Conservation (phyloP, 2,888 invertebrate genomes). For the Rhyacophila evoluta region DNA sequence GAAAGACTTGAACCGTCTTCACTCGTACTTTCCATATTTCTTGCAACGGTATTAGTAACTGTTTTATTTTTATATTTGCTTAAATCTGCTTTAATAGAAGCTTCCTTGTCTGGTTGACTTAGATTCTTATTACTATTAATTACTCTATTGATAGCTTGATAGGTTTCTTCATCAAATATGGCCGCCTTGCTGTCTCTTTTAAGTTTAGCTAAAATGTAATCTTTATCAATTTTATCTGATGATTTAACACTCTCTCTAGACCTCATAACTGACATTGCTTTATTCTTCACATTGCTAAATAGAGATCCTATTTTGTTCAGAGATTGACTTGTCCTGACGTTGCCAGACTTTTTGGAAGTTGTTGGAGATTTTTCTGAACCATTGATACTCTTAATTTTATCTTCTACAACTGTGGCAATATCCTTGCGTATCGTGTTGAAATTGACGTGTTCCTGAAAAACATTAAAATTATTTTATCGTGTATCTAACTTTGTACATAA, state of each 20-base stretch:
- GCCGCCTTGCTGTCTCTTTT: background rate
- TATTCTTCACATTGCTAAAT: slow-evolving; percentile 69
- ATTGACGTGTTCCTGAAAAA: slow-evolving; percentile 66
- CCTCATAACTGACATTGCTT: slow-evolving; percentile 68
- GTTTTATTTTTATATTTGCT: background rate
- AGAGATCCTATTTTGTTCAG: slow-evolving; percentile 61
- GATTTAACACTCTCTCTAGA: slow-evolving; percentile 55
- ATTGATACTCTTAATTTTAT: slow-evolving; percentile 56
- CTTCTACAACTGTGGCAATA: slow-evolving; percentile 65
- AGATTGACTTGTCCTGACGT: slow-evolving; percentile 57
- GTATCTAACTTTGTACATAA: no score
- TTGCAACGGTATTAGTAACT: no score
- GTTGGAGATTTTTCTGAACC: slow-evolving; percentile 41
- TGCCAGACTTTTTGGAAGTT: slow-evolving; percentile 54
- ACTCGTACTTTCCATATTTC: background rate
- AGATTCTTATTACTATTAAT: background rate
- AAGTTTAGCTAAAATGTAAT: background rate
- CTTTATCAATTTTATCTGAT: background rate
- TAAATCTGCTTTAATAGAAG: background rate
- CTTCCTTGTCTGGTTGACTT: background rate
- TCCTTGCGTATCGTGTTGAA: slow-evolving; percentile 66
- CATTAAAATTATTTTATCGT: no score
- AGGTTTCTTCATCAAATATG: background rate
- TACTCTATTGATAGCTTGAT: background rate
- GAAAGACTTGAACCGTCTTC: slow-evolving; percentile 43